Evolutionary conservation across 2,113 vertebrate genomes (phyloP).

Genomic region (Thamnaconus septentrionalis): DNA sequence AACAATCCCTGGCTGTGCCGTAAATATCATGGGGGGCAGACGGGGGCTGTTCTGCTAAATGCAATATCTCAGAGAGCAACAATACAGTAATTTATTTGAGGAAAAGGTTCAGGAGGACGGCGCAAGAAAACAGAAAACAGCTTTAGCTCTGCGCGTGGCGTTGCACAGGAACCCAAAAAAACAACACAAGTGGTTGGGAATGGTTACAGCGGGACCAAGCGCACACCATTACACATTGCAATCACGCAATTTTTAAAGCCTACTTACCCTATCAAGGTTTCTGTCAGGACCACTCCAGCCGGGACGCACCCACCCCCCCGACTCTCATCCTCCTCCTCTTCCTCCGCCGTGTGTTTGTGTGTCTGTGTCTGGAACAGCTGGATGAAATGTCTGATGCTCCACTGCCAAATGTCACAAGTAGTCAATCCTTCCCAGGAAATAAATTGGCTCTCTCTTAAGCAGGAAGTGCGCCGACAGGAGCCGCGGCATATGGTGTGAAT

Average conservation of each 20-base stretch:
- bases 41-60: slow-evolving; percentile 24
- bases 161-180: slow-evolving; percentile 3
- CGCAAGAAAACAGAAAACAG: neutral
- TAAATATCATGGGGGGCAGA: slow-evolving; percentile 32
- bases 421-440: slow-evolving; percentile 66
- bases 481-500: slow-evolving; percentile 58
- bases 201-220: neutral
- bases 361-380: slow-evolving; percentile 57
- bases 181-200: too few species aligned
- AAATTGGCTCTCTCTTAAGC: slow-evolving; percentile 69
- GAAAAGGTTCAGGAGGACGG: slow-evolving; percentile 26
- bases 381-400: slow-evolving; percentile 53
- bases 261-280: slow-evolving; percentile 40
- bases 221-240: slow-evolving; percentile 24
- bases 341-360: neutral
- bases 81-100: slow-evolving; percentile 27
- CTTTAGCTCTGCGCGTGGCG: slow-evolving; percentile 17
- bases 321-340: too few species aligned
- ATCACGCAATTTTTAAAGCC: slow-evolving; percentile 31
- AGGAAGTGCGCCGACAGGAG: slow-evolving; percentile 50
- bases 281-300: neutral
- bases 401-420: slow-evolving; percentile 72
- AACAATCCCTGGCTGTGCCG: slow-evolving; percentile 48
- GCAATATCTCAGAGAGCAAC: slow-evolving; percentile 28
- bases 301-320: slow-evolving; percentile 9